Evolutionary conservation across 2,113 vertebrate genomes (phyloP).

Genomic region (Vulpes vulpes): DNA sequence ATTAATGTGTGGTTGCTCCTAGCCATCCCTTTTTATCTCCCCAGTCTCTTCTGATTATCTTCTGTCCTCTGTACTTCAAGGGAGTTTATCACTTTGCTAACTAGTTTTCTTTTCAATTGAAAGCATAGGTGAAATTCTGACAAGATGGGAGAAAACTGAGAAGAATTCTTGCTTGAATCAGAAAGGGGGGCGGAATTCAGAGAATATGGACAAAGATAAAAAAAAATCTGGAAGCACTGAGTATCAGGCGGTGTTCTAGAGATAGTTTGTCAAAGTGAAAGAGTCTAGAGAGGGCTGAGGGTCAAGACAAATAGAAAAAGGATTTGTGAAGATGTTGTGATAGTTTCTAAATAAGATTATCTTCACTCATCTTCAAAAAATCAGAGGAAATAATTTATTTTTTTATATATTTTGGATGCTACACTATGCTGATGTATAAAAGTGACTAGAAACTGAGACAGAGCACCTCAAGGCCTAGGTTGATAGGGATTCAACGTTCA

Average conservation of each 20-base stretch:
- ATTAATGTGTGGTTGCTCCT: rapidly evolving
- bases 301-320: not conserved
- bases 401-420: not conserved
- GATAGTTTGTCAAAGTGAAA: not conserved
- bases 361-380: constrained; percentile 36
- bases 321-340: not conserved
- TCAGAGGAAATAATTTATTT: not conserved
- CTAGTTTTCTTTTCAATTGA: not conserved
- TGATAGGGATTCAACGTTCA: not conserved
- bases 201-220: not conserved
- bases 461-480: not conserved
- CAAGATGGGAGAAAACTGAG: not conserved
- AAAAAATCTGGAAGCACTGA: not conserved
- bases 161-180: constrained; percentile 26
- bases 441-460: not conserved
- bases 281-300: not conserved
- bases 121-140: not conserved
- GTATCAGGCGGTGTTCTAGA: not conserved
- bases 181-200: not conserved
- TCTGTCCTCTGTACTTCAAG: not conserved
- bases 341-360: not conserved
- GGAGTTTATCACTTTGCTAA: not conserved
- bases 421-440: not conserved
- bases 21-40: not conserved
- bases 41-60: not conserved